Evolutionary conservation across 2,888 invertebrate genomes (phyloP).

Genomic region (Phyto melanocephala): DNA sequence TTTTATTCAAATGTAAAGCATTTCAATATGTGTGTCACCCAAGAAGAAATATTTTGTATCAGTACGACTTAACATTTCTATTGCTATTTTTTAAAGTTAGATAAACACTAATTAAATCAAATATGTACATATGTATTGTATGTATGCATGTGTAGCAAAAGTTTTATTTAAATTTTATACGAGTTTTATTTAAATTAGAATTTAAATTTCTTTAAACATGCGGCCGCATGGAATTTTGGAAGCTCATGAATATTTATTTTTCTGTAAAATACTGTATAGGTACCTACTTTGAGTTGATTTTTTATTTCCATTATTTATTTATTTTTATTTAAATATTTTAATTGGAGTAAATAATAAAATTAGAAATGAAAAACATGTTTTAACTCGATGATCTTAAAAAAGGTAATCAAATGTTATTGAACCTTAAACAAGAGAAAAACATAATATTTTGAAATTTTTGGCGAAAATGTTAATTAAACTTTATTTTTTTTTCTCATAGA

Average conservation of each 20-base stretch:
- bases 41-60: neutral
- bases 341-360: neutral
- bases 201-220: neutral
- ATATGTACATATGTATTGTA: too few species aligned
- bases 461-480: neutral
- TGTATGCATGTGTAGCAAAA: too few species aligned
- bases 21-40: neutral
- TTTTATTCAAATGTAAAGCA: neutral
- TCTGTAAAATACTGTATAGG: too few species aligned
- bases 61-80: neutral
- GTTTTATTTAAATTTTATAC: neutral
- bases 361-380: neutral
- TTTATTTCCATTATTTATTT: neutral
- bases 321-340: too few species aligned
- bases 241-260: constrained; percentile 38
- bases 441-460: neutral
- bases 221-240: constrained; percentile 9
- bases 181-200: neutral
- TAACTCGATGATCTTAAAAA: neutral
- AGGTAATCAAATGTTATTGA: constrained; percentile 12
- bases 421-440: neutral
- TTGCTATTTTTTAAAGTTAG: neutral
- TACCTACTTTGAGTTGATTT: neutral
- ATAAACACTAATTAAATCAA: neutral
- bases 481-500: too few species aligned